Base-by-base conservation (phyloP, 1,140 invertebrate species). In the Pentalonia nigronervosa region DNA sequence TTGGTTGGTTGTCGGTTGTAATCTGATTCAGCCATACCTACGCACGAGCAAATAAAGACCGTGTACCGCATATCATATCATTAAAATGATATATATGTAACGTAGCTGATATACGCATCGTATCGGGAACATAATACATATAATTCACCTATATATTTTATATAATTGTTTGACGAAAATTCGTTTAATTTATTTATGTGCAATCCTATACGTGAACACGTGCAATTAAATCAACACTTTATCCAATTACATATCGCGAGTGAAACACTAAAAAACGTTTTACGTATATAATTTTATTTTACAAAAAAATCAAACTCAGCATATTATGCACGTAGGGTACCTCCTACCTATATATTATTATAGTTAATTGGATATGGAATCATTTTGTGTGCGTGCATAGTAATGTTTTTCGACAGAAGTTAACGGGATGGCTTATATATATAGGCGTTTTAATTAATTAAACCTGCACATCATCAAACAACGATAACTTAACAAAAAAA, bases 151-250 rank as follows among this genome's bases (percentile, higher is more conserved):
- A 21, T 25, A 23, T 47, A 53, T 17, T 14, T 21, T 25, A 21
- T 67, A 17, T 76, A 34, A 14, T n/a, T 76, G 23, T 86, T 48
- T 41, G 14, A 86, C 84, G 30, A 86, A 47, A 86, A 86, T 47
- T n/a, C 45, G 48, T 89, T 89, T 89, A 53, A 90, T 90, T 90
- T 60, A 90, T 41, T 90, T 41, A 45, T 30, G 53, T 14, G 50
- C 56, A 60, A 41, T 60, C 36, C 53, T 30, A 88, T 48, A 41
- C 23, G 14, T 8, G 34, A 60, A 60, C 53, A 20, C 21, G 11
- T 0, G 34, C 21, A 60, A 90, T 60, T 60, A 45, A 60, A 90
- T 90, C 53, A 41, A 41, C 23, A 90, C 47, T 88, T 20, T 21
- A 11, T 11, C 30, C 14, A 21, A 87, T 45, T 36, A 90, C 25